Base-by-base conservation (phyloP, 2,113 vertebrate species). In the Dinomys branickii region DNA sequence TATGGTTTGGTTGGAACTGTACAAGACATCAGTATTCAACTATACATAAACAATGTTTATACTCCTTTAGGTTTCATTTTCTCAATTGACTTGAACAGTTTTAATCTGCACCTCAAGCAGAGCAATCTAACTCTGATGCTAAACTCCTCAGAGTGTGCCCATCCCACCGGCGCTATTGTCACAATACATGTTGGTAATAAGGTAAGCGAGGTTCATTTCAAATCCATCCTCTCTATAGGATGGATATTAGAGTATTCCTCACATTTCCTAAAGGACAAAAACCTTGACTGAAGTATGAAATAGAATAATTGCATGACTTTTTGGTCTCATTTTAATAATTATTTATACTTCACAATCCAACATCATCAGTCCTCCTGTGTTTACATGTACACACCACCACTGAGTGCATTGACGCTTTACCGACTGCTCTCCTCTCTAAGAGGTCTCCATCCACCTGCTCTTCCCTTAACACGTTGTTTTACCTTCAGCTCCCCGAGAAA, bases 1-100 rank as follows among this genome's bases (percentile, higher is more conserved):
- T 88, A 59, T 89, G 16, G 92, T 94, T 94, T 80, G 90, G 26
- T 35, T 91, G 14, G 52, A 96, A n/a, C 47, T 75, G 26, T 92
- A 30, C 22, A 91, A 69, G 10, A 85, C 20, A 93, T 83, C 59
- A 93, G 59, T 97, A 96, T 94, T 91, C n/a, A 94, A 85, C 50
- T 91, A 67, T 19, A 84, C 52, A 88, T 67, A 91, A 96, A 93
- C 12, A 73, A 90, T 86, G 6, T 83, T 97, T 89, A 50, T 2
- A 77, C 41, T 61, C 5, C 24, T 94, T 83, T 88, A 61, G 30
- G 50, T 38, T 96, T 95, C 90, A 92, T 93, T 94, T 92, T 65
- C 24, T 93, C 22, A 63, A 63, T 80, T 89, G 47, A 90, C 88
- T 94, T 94, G 58, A 93, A 26, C n/a, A 94, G 17, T 52, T 89